Percentiles rank a stretch among this genome's conserved stretches.
Conservation (phyloP, 1,140 invertebrate species). For the Magallana ariakensis region DNA sequence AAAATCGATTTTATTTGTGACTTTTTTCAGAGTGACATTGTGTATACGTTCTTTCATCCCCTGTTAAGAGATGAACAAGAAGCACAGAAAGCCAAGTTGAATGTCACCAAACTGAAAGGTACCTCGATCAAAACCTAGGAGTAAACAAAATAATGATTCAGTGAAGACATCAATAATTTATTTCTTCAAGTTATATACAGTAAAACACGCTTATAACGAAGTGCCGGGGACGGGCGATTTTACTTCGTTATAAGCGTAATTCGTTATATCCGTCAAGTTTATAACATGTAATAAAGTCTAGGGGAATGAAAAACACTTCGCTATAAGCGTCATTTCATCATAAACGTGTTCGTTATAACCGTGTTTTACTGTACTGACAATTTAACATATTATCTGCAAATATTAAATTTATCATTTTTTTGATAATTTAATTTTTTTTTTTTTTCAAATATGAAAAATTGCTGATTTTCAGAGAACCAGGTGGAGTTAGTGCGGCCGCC, state of each 20-base stretch:
- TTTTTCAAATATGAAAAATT: neutral
- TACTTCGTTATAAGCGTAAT: too few relatives aligned
- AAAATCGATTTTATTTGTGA: too few relatives aligned
- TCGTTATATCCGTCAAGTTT: too few relatives aligned
- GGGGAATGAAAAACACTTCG: too few relatives aligned
- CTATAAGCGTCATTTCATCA: too few relatives aligned
- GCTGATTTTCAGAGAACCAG: slow-evolving; percentile 51
- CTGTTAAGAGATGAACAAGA: slow-evolving; percentile 91
- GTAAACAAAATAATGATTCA: too few relatives aligned
- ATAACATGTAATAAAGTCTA: too few relatives aligned
- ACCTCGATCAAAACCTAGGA: neutral
- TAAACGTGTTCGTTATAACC: too few relatives aligned
- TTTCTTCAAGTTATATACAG: neutral
- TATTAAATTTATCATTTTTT: neutral
- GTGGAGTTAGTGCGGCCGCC: slow-evolving; percentile 49
- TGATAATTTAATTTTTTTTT: neutral
- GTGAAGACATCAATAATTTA: neutral
- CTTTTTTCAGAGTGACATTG: slow-evolving; percentile 91
- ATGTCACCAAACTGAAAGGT: slow-evolving; percentile 85
- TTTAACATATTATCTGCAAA: too few relatives aligned
- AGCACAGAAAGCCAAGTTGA: slow-evolving; percentile 82
- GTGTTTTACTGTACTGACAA: too few relatives aligned
- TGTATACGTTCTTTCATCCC: slow-evolving; percentile 99
- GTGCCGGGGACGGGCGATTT: too few relatives aligned
- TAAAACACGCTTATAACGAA: too few relatives aligned